Evolutionary conservation across 2,797 vertebrate species (phyloP), one percentile per base, ranked within the genome.

Genomic region (Chlorospingus flavigularis): DNA sequence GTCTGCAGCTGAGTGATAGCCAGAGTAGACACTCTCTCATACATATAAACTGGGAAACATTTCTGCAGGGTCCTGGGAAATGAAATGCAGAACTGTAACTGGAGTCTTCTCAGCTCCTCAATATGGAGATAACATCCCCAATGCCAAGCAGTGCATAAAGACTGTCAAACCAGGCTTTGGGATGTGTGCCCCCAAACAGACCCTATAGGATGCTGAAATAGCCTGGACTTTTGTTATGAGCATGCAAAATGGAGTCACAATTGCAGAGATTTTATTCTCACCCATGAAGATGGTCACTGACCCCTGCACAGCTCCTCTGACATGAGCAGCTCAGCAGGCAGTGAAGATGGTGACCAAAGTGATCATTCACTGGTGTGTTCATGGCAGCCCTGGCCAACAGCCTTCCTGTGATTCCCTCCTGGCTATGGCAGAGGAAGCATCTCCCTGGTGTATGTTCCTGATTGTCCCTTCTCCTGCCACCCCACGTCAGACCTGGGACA

Each of bases 31-130:
- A n/a, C 50, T 54, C 43, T 76, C 71, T 75, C 47, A 85, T 19
- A 54, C 17, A 17, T 8, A 31, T 35, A 76, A 73, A 75, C 16
- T 30, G 33, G 25, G 60, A 89, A 91, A 65, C 31, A 31, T 25
- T 88, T 75, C 72, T 85, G n/a, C 40, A 55, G 55, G 7, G 17
- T 75, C 66, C 67, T 88, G 71, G 33, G 63, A 89, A 90, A 73
- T 50, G 12, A 74, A 91, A 60, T 26, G 55, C 55, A 80, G 74
- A 87, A 33, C n/a, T 74, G 48, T 60, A 74, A 73, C 37, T 9
- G 21, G 51, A 89, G 19, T 57, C 43, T 42, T 80, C 70, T 43
- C 48, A 26, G 31, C 53, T 51, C 72, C 61, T 75, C 72, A 39
- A 7, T 13, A 14, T 21, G 39, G 61, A 91, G 17, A 42, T 63